Percentiles rank a stretch among this genome's conserved stretches.
These are phyloP conservation scores for Platyura marginata DNA, from an alignment of 1,140 invertebrate genomes.

Conservation along the genomic window DNA sequence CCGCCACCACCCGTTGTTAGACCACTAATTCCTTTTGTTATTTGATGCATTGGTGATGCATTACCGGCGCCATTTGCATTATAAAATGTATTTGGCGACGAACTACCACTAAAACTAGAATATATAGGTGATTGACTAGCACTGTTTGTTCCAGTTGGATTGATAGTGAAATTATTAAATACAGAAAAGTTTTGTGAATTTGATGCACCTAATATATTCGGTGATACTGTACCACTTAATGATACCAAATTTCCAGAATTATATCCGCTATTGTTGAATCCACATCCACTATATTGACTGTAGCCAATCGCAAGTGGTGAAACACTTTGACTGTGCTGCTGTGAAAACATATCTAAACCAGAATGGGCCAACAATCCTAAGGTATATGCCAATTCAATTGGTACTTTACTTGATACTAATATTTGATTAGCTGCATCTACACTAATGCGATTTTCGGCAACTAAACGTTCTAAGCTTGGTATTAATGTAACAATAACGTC, in stretches of 20 bases:
- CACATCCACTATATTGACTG: not conserved
- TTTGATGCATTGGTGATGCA: slow-evolving; percentile 22
- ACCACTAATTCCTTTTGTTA: slow-evolving; percentile 34
- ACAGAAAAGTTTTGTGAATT: not conserved
- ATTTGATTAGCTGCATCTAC: slow-evolving; percentile 24
- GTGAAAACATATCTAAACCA: not conserved
- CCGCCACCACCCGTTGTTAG: slow-evolving; percentile 39
- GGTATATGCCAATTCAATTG: slow-evolving; percentile 23
- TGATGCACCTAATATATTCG: not conserved
- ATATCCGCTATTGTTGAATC: slow-evolving; percentile 2
- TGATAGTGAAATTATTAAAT: not conserved
- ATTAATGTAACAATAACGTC: slow-evolving; percentile 22
- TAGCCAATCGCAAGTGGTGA: slow-evolving; percentile 8
- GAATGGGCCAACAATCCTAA: slow-evolving; percentile 21
- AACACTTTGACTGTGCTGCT: slow-evolving; percentile 9
- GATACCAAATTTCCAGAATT: slow-evolving; percentile 2
- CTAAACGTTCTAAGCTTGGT: slow-evolving; percentile 19
- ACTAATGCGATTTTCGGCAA: slow-evolving; percentile 23
- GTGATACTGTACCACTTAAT: not conserved
- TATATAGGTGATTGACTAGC: slow-evolving; percentile 21
- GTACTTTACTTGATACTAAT: slow-evolving; percentile 22
- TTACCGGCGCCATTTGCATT: slow-evolving; percentile 9
- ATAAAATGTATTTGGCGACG: slow-evolving; percentile 17
- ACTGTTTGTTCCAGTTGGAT: slow-evolving; percentile 6
- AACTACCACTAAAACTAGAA: slow-evolving; percentile 16